These are phyloP conservation scores for Passerculus sandwichensis DNA, from an alignment of 2,797 vertebrate genomes.

Conservation along the genomic window DNA sequence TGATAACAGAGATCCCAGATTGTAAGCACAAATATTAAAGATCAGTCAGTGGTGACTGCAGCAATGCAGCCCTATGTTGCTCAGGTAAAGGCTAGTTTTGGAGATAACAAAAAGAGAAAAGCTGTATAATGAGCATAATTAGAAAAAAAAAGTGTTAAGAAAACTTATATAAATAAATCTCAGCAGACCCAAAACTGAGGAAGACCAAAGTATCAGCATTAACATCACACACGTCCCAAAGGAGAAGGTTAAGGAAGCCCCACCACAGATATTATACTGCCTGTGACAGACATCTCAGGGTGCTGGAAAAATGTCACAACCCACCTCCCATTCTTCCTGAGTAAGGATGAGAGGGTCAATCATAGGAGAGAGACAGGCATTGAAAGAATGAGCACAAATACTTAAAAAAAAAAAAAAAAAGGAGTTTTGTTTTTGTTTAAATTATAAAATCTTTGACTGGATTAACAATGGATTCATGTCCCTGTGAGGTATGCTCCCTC, in stretches of 20 bases:
- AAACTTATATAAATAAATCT: background rate
- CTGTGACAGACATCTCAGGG: background rate
- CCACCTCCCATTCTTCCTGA: background rate
- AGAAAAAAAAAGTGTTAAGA: background rate
- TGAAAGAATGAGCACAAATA: background rate
- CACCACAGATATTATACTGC: background rate
- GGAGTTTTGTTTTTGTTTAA: background rate
- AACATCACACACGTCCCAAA: background rate
- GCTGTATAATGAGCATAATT: background rate
- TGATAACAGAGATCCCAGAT: background rate
- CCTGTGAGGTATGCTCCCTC: background rate
- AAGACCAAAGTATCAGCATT: background rate
- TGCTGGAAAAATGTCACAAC: background rate
- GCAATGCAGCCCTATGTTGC: background rate
- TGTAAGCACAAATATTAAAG: background rate
- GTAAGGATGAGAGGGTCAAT: background rate
- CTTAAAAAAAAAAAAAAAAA: background rate
- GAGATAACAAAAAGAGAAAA: background rate
- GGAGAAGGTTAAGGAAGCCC: background rate
- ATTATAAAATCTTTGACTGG: background rate
- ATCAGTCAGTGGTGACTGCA: background rate
- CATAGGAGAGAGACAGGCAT: accelerated
- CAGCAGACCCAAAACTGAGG: background rate
- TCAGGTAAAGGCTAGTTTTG: background rate
- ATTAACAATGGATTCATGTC: background rate